Evolutionary conservation across 64 coral and sea anemone species (phyloP).

Genomic region (Cladopsammia gracilis): DNA sequence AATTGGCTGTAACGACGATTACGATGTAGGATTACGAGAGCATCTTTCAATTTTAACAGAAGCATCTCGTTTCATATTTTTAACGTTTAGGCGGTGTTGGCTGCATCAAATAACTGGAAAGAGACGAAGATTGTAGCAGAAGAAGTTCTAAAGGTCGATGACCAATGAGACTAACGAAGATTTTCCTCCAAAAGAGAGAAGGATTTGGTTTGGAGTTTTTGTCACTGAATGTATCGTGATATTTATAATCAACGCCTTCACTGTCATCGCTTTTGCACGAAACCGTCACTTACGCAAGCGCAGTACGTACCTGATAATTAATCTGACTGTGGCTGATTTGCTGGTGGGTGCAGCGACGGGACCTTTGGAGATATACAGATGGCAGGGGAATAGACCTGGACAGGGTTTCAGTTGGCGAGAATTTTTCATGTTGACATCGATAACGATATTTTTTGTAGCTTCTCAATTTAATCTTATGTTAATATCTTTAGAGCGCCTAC

Average conservation of each 20-base stretch:
- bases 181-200: too few relatives aligned
- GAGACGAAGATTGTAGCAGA: too few relatives aligned
- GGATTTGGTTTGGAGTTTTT: background rate
- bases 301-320: background rate
- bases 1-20: too few relatives aligned
- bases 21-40: too few relatives aligned
- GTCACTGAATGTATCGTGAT: background rate
- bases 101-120: too few relatives aligned
- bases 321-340: background rate
- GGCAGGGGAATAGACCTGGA: too few relatives aligned
- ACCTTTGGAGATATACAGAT: background rate
- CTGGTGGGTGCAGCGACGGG: background rate
- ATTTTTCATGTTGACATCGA: background rate
- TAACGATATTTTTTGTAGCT: background rate
- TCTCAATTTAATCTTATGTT: background rate
- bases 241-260: background rate
- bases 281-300: background rate
- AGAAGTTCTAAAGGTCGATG: too few relatives aligned
- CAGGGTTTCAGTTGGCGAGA: background rate
- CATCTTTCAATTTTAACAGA: too few relatives aligned
- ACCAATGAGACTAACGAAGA: too few relatives aligned
- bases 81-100: too few relatives aligned
- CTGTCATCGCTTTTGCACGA: background rate
- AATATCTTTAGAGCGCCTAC: slow-evolving; percentile 15
- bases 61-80: too few relatives aligned